Base-by-base conservation (phyloP, 2,113 vertebrate species). In the Electrona antarctica region DNA sequence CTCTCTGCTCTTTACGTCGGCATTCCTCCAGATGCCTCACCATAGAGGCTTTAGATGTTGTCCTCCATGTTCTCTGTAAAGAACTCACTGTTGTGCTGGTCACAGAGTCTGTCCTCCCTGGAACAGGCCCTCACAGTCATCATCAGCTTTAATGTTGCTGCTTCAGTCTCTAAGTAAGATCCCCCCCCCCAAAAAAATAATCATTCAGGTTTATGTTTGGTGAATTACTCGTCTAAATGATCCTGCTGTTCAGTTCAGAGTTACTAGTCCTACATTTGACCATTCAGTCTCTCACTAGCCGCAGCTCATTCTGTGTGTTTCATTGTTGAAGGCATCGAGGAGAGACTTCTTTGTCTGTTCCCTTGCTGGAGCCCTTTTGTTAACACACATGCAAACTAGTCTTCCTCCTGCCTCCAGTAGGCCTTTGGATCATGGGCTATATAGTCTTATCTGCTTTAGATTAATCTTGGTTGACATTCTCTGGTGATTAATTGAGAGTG, bases 1-100 rank as follows among this genome's bases (percentile, higher is more conserved):
- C 75, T 58, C 48, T 21, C 69, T 59, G 57, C 3, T 49, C 14
- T 73, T 49, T 41, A 41, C 60, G 55, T 28, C 7, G 52, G 51
- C 65, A 74, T 63, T 77, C 76, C 68, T 77, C 52, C 48, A 69
- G 72, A 60, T 67, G 74, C 65, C 28, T 68, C 62, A 67, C 56
- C 52, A 33, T 58, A 64, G 55, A 69, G 55, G 33, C 70, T 52
- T 41, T 41, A 41, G 33, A 41, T 6, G 33, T 41, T 57, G 69
- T 64, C 60, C 71, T 65, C 21, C 78, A 78, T 76, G 83, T 76
- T 84, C 78, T 75, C 67, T 85, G 69, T 28, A n/a, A 74, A 65
- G 67, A 28, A 77, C 50, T 66, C 51, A 51, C 5, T 41, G 65
- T 8, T 48, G 3, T n/a, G 14, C 49, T 64, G 67, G 45, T 63